Conservation (phyloP, 2,113 vertebrate species). For the Syngnathus scovelli region DNA sequence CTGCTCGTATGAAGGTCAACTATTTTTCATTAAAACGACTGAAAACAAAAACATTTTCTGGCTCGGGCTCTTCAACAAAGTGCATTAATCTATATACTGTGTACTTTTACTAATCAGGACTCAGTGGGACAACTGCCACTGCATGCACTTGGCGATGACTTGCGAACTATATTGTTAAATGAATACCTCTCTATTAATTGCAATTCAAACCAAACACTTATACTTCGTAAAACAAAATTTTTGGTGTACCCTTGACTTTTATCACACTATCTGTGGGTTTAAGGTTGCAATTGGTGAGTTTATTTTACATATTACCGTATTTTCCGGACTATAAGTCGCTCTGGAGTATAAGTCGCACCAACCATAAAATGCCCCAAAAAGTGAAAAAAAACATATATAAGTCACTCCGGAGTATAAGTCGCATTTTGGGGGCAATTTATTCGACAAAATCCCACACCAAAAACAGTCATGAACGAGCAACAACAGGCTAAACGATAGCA, state of each 20-base stretch:
- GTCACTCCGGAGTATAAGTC: too few relatives aligned
- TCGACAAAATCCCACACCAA: too few relatives aligned
- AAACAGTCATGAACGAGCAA: too few relatives aligned
- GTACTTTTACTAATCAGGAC: conserved; percentile 11
- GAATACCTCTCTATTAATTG: neutral
- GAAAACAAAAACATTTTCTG: conserved; percentile 2
- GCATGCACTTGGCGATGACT: neutral
- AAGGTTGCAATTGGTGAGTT: neutral
- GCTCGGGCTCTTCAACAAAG: conserved; percentile 11
- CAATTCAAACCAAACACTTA: neutral
- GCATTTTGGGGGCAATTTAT: too few relatives aligned
- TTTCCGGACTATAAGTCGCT: too few relatives aligned
- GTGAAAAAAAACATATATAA: too few relatives aligned
- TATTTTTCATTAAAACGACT: conserved; percentile 38
- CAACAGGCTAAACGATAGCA: too few relatives aligned
- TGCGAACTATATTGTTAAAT: neutral
- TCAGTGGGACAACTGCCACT: neutral
- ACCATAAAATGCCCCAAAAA: too few relatives aligned
- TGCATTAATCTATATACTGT: conserved; percentile 20
- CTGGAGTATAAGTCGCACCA: too few relatives aligned
- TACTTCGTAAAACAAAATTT: neutral
- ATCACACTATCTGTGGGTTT: neutral
- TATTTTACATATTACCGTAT: conserved; percentile 13
- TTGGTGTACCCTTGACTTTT: neutral
- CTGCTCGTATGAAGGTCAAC: conserved; percentile 33